A percentile compares a stretch with the other conserved stretches of the same genome.
Conservation (phyloP, 2,888 invertebrate genomes). For the Mesorhabditis spiculigera region DNA sequence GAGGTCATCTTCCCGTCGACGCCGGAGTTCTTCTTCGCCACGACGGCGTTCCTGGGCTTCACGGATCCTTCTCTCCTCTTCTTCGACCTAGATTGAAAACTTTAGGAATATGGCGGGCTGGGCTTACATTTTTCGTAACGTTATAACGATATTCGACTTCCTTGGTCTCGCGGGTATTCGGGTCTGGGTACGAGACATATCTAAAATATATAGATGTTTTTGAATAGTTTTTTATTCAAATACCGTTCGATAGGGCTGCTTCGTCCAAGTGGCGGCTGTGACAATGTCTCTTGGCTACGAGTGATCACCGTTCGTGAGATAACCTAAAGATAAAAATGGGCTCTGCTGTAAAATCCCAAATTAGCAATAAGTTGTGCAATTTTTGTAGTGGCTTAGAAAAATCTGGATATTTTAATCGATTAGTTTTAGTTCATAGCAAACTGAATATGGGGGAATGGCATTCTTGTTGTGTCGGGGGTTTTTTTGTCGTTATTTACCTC, state of each 20-base stretch:
- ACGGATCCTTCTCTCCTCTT: slow-evolving; percentile 52
- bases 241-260: background rate
- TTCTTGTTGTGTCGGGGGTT: too few relatives aligned
- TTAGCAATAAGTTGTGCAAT: too few relatives aligned
- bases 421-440: background rate
- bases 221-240: background rate
- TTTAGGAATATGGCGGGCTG: slow-evolving; percentile 17
- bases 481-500: background rate
- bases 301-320: slow-evolving; percentile 56
- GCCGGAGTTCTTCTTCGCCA: slow-evolving; percentile 48
- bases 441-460: background rate
- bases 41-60: slow-evolving; percentile 42
- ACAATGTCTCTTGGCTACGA: slow-evolving; percentile 53
- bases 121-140: slow-evolving; percentile 3
- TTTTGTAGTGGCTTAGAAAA: background rate
- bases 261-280: slow-evolving; percentile 19
- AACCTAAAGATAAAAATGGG: slow-evolving; percentile 28
- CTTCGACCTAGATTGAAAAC: slow-evolving; percentile 37
- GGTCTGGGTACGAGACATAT: slow-evolving; percentile 36
- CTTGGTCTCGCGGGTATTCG: slow-evolving; percentile 35
- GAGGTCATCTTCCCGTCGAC: slow-evolving; percentile 45
- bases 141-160: slow-evolving; percentile 21
- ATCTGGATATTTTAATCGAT: background rate
- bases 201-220: slow-evolving; percentile 10
- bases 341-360: too few relatives aligned